Conservation (phyloP, 2,888 invertebrate species). For the Pseudococcus viburni region DNA sequence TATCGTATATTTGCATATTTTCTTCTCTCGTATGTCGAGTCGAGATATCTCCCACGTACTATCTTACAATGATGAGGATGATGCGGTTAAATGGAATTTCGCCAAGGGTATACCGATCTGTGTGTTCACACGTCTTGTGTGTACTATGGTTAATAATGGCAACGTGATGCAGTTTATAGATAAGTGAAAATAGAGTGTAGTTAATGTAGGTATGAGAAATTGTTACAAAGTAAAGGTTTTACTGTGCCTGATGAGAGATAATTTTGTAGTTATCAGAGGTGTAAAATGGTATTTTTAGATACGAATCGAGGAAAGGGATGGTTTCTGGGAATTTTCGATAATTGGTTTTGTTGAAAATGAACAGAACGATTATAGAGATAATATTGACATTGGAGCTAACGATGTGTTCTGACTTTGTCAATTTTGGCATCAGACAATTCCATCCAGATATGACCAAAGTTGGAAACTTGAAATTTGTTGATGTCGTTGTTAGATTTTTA, state of each 20-base stretch:
- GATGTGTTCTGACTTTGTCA: no score
- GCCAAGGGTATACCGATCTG: neutral
- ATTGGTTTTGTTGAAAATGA: no score
- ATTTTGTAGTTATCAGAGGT: neutral
- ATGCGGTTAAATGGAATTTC: neutral
- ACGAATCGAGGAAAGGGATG: no score
- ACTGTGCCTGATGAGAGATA: neutral
- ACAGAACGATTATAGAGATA: no score
- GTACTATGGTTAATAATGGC: neutral
- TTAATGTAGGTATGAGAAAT: neutral
- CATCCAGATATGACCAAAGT: no score
- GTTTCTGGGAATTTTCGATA: no score
- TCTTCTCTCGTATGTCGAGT: neutral
- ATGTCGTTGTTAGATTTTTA: no score
- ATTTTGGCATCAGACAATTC: no score
- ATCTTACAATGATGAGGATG: neutral
- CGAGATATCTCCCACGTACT: neutral
- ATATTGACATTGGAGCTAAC: no score
- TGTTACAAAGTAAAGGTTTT: neutral
- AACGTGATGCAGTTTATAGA: neutral
- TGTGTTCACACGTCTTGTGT: neutral
- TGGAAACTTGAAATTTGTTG: no score
- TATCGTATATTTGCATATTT: constrained; percentile 22
- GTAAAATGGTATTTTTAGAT: neutral
- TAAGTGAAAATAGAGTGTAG: neutral